These are phyloP conservation scores for Tupaia tana DNA, from an alignment of 2,113 vertebrate genomes.

Conservation along the genomic window DNA sequence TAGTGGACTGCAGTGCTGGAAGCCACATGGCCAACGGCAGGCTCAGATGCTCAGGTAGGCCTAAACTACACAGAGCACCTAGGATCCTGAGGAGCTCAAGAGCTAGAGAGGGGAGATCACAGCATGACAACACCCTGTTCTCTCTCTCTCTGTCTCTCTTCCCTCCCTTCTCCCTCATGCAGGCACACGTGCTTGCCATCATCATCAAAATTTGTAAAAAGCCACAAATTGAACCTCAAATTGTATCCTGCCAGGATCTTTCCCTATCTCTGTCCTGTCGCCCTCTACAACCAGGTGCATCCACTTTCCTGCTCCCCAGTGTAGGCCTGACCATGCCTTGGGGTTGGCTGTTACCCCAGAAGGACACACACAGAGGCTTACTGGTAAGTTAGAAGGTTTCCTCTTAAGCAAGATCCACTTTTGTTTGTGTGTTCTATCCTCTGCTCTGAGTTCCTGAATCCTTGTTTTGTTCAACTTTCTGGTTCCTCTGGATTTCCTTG, in stretches of 20 bases:
- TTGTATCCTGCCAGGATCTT: background rate
- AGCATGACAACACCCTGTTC: too few species aligned
- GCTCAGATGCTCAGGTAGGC: too few species aligned
- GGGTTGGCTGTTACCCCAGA: background rate
- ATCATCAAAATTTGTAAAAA: too few species aligned
- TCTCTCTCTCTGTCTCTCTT: too few species aligned
- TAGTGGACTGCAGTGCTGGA: too few species aligned
- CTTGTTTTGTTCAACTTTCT: background rate
- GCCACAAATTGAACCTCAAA: background rate
- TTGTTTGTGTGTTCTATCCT: background rate
- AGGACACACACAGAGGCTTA: background rate
- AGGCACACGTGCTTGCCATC: too few species aligned
- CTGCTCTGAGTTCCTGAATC: constrained; percentile 23
- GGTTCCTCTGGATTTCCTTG: background rate
- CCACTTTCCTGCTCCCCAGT: background rate
- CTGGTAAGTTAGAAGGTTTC: background rate
- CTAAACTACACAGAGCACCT: too few species aligned
- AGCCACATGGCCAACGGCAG: too few species aligned
- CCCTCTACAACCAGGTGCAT: background rate
- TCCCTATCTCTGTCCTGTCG: background rate
- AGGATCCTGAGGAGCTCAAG: too few species aligned
- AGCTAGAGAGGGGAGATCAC: too few species aligned
- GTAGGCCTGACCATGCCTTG: background rate
- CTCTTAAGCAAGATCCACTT: background rate
- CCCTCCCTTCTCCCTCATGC: too few species aligned